Evolutionary conservation across 2,113 vertebrate species (phyloP), one percentile per base, ranked within the genome.

Genomic region (Cichladusa arquata): DNA sequence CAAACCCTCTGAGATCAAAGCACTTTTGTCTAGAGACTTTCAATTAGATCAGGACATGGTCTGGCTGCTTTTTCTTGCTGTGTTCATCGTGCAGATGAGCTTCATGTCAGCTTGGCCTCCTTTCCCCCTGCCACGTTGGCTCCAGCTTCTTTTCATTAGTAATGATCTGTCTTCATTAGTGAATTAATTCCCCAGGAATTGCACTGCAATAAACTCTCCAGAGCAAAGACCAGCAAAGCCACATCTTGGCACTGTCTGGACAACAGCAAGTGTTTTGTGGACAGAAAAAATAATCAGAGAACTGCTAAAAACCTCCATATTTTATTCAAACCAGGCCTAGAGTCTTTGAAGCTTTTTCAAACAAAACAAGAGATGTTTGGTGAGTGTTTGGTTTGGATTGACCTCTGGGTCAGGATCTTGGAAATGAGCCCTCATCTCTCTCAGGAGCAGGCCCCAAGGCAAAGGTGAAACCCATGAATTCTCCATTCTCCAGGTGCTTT

Each of bases 61-160:
- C 93, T 95, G 95, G 22, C 85, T 90, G 51, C 44, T 93, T 61
- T 70, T 76, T 40, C 81, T 79, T 48, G n/a, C 74, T 93, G 45
- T 2, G 4, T 26, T 88, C 67, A 16, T 36, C 6, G 4, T 25
- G 51, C 81, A 81, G 87, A 96, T 78, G 94, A 95, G 11, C 62
- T 83, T 85, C 90, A 58, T 93, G 92, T 88, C 93, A 96, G 84
- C 78, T 95, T 93, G 90, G 90, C 79, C 94, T 82, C 73, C 19
- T 61, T 81, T 85, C 67, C 64, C 62, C 79, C 74, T 82, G 83
- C 70, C 45, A 44, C 22, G 0, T 36, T 71, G 92, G 67, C 90
- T 95, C 81, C 91, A 87, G 78, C 38, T 95, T 88, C 81, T 88
- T 92, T 91, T 91, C 78, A 85, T 95, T 96, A 96, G 58, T 1